These are phyloP conservation scores for Xiphophorus couchianus DNA, from an alignment of 2,113 vertebrate genomes.

Conservation along the genomic window DNA sequence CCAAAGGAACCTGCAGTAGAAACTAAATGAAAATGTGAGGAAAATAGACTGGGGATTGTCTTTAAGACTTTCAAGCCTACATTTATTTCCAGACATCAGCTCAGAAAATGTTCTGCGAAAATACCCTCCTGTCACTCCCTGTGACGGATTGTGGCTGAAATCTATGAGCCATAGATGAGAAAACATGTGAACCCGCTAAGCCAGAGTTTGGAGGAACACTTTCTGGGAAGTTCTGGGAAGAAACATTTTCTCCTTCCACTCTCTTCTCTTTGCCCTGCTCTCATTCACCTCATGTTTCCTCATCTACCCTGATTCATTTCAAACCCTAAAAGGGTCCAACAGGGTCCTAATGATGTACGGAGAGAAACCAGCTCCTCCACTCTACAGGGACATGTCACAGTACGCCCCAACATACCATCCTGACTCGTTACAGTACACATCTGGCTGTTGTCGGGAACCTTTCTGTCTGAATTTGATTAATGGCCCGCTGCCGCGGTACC, in stretches of 20 bases:
- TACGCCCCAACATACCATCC: background rate
- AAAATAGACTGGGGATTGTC: too few species aligned
- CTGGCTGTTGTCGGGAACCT: background rate
- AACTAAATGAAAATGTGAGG: too few species aligned
- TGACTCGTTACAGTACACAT: slow-evolving; percentile 8
- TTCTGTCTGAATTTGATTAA: slow-evolving; percentile 23
- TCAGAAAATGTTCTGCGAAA: background rate
- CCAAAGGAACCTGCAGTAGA: too few species aligned
- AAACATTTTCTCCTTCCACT: slow-evolving; percentile 8
- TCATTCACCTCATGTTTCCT: background rate
- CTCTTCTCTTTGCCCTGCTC: background rate
- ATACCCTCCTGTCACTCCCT: slow-evolving; percentile 19
- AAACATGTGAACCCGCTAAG: slow-evolving; percentile 24
- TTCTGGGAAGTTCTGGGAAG: slow-evolving; percentile 39
- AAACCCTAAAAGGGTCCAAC: slow-evolving; percentile 1
- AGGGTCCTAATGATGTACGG: slow-evolving; percentile 19
- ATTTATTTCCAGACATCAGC: slow-evolving; percentile 19
- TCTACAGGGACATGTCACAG: slow-evolving; percentile 30
- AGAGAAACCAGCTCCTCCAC: background rate
- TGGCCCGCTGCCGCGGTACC: slow-evolving; percentile 2
- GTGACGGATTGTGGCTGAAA: slow-evolving; percentile 22
- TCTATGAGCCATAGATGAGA: slow-evolving; percentile 39
- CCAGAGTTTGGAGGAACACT: background rate
- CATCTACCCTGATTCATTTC: slow-evolving; percentile 7
- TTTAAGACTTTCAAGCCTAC: background rate